Conservation (phyloP, 2,888 invertebrate genomes). For the Mongoloraphidia duomilia region DNA sequence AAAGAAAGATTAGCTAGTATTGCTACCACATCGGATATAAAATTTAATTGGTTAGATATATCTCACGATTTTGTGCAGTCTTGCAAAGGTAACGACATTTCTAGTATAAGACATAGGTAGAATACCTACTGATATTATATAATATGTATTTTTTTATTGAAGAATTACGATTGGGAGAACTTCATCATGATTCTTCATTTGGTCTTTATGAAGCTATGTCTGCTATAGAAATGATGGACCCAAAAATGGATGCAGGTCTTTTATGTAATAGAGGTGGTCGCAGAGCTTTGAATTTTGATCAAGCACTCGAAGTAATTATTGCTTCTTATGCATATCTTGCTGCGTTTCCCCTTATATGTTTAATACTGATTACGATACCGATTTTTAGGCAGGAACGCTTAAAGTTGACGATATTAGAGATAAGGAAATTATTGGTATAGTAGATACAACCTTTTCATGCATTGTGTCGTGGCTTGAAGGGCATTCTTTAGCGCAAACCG, state of each 20-base stretch:
- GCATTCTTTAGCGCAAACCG: slow-evolving; percentile 89
- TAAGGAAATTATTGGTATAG: slow-evolving; percentile 77
- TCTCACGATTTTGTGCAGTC: slow-evolving; percentile 44
- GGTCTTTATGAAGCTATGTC: slow-evolving; percentile 98
- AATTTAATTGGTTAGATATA: slow-evolving; percentile 42
- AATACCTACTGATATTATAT: neutral
- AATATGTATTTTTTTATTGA: slow-evolving; percentile 13
- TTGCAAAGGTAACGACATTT: slow-evolving; percentile 35
- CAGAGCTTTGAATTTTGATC: slow-evolving; percentile 73
- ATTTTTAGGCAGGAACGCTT: slow-evolving; percentile 53
- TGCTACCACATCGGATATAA: neutral
- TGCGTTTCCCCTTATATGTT: slow-evolving; percentile 1
- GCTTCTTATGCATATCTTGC: neutral
- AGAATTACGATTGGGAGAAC: slow-evolving; percentile 78
- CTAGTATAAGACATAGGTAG: neutral
- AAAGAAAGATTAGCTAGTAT: too few relatives aligned
- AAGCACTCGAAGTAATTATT: slow-evolving; percentile 57
- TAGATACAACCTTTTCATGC: slow-evolving; percentile 87
- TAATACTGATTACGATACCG: neutral
- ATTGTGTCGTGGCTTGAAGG: slow-evolving; percentile 97
- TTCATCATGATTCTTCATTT: slow-evolving; percentile 80
- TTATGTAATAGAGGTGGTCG: slow-evolving; percentile 77
- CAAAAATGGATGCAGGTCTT: slow-evolving; percentile 99
- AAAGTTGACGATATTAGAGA: slow-evolving; percentile 63
- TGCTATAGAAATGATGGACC: slow-evolving; percentile 99